Evolutionary conservation across 2,113 vertebrate species (phyloP), one percentile per base, ranked within the genome.

Genomic region (Anarrhichthys ocellatus): DNA sequence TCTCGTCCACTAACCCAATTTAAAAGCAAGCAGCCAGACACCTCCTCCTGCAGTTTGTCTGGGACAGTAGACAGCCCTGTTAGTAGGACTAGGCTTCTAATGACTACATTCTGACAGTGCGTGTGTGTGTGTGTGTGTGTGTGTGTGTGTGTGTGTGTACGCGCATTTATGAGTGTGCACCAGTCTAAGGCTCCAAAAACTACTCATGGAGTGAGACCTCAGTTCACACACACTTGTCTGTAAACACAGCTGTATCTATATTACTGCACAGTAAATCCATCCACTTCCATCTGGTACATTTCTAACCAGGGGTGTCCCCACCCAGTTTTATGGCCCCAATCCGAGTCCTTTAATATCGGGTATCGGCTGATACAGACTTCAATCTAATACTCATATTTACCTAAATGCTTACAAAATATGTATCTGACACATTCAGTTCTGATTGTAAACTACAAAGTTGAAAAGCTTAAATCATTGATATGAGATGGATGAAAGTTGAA

Each of bases 1-100:
- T 90, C 88, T 92, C 93, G 92, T 94, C 93, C 90, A 95, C 93
- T 95, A 94, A 95, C 95, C 95, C 93, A 94, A 79, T 95, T 95
- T 93, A 89, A 92, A 89, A 84, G 80, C 81, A 84, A 87, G 87
- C 90, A 89, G 73, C 87, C 92, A 94, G 91, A 91, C 92, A 91
- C 91, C 86, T 83, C 91, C 87, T 92, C 89, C 89, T 92, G 90
- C 87, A 91, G 90, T 88, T 90, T 88, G 90, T 93, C 89, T 93
- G 88, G 92, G 91, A 90, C 85, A 84, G 82, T 79, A 92, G 92
- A 93, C 93, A 93, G 91, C 78, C 88, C 82, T 90, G 91, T 88
- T 90, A 88, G 87, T 81, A 81, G 83, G 88, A 87, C 86, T 52
- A 63, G 68, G 88, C 89, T 90, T 88, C 80, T 92, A 93, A 93